Evolutionary conservation across 23 tunicate species (phyloP).

Genomic region (Corella eumyota): DNA sequence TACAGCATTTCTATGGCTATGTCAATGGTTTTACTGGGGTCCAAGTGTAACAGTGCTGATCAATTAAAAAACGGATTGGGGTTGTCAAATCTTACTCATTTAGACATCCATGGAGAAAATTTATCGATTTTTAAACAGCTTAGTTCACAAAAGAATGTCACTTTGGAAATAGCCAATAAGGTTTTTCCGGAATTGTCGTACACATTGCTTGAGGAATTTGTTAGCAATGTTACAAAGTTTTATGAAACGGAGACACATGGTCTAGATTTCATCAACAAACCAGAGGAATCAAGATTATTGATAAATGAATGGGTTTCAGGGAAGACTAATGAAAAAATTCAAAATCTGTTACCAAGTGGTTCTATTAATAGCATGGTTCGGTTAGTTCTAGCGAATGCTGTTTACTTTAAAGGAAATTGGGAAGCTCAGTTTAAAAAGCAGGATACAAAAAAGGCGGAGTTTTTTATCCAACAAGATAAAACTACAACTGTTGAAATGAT

Average conservation of each 20-base stretch:
- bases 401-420: constrained; percentile 90
- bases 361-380: constrained; percentile 14
- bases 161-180: constrained; percentile 52
- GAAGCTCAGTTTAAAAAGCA: constrained; percentile 19
- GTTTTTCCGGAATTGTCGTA: constrained; percentile 49
- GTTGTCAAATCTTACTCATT: too few relatives aligned
- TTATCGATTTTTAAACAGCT: too few relatives aligned
- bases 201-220: constrained; percentile 10
- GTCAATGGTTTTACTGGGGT: too few relatives aligned
- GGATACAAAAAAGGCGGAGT: constrained; percentile 17
- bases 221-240: constrained; percentile 12
- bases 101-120: too few relatives aligned
- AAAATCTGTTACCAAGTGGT: constrained; percentile 37
- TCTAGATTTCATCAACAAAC: constrained; percentile 24
- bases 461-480: constrained; percentile 10
- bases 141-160: neutral
- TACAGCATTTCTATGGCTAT: too few relatives aligned
- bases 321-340: constrained; percentile 54
- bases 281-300: constrained; percentile 26
- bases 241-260: constrained; percentile 7
- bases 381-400: constrained; percentile 62
- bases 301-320: constrained; percentile 61
- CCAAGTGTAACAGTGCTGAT: too few relatives aligned
- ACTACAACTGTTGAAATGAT: constrained; percentile 39
- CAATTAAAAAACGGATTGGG: too few relatives aligned